Evolutionary conservation across 1,140 invertebrate genomes (phyloP).

Genomic region (Pachyrhynchus sulphureomaculatus): DNA sequence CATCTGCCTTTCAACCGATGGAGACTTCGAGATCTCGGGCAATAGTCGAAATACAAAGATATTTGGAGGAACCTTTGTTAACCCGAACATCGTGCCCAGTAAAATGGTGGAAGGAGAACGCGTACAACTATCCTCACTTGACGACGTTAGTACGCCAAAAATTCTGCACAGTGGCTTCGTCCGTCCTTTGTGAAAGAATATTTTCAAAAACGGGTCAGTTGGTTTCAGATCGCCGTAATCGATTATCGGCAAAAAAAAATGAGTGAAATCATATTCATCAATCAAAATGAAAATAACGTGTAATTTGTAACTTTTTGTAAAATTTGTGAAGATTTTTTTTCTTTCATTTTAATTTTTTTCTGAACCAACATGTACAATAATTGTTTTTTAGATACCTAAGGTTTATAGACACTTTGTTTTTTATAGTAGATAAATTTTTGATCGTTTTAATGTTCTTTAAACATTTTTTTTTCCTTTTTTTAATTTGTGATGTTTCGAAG

Average conservation of each 20-base stretch:
- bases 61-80: conserved; percentile 11
- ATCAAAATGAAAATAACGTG: conserved; percentile 1
- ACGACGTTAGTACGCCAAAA: conserved; percentile 9
- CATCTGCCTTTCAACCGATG: neutral
- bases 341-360: no score
- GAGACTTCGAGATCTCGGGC: neutral
- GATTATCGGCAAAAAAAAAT: conserved; percentile 5
- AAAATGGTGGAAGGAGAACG: conserved; percentile 14
- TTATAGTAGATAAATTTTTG: no score
- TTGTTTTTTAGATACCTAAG: no score
- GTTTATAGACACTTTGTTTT: no score
- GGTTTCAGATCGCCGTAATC: neutral
- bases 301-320: no score
- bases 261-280: conserved; percentile 17
- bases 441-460: no score
- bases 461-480: no score
- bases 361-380: no score
- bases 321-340: no score
- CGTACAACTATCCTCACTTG: conserved; percentile 15
- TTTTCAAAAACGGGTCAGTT: conserved; percentile 17
- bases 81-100: conserved; percentile 9
- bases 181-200: conserved; percentile 21
- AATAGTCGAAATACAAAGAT: conserved; percentile 23
- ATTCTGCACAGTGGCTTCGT: conserved; percentile 6
- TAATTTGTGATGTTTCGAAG: no score